Evolutionary conservation across 2,888 invertebrate genomes (phyloP).

Genomic region (Timandra comae): DNA sequence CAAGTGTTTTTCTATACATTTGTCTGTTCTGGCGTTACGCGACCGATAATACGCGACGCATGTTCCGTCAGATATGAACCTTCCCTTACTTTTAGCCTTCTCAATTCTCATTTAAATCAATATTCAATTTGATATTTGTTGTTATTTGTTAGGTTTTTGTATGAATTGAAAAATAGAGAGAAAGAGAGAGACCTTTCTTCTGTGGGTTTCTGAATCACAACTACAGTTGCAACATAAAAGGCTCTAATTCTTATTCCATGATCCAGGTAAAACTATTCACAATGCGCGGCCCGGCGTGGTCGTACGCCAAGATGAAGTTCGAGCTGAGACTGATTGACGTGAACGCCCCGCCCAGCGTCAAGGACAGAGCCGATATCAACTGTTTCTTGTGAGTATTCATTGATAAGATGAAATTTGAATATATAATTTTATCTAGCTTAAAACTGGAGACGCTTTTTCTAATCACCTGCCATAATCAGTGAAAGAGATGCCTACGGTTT

Average conservation of each 20-base stretch:
- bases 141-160: neutral
- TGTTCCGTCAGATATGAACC: too few species aligned
- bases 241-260: too few species aligned
- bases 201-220: too few species aligned
- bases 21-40: too few species aligned
- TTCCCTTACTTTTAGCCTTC: too few species aligned
- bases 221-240: too few species aligned
- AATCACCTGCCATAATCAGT: neutral
- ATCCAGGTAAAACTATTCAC: conserved; percentile 85
- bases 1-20: too few species aligned
- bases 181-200: neutral
- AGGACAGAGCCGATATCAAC: conserved; percentile 71
- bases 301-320: conserved; percentile 84
- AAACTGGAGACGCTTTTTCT: neutral
- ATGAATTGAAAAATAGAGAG: neutral
- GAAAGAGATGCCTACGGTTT: too few species aligned
- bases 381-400: conserved; percentile 72
- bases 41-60: too few species aligned
- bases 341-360: conserved; percentile 79
- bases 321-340: conserved; percentile 81
- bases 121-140: neutral
- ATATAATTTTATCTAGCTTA: neutral
- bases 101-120: neutral
- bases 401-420: too few species aligned
- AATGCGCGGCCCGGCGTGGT: conserved; percentile 87